Evolutionary conservation across 2,888 invertebrate species (phyloP), one percentile per base, ranked within the genome.

Genomic region (Cerceris ruficornis): DNA sequence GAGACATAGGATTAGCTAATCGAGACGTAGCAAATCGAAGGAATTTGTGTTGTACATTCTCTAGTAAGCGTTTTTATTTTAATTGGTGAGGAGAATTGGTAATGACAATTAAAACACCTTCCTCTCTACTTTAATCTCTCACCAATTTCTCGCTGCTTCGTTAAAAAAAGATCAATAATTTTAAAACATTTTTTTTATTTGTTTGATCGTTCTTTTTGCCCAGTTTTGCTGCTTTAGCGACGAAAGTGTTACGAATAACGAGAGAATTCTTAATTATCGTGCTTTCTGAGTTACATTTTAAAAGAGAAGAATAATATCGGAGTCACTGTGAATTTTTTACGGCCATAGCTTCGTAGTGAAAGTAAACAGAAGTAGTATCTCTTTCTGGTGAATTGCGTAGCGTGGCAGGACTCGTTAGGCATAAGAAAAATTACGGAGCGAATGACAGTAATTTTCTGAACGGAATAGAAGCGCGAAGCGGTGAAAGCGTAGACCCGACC

Each of bases 401-500:
- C 5, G 7, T 55, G 9, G n/a, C 13, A 59, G 42, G 9, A 62
- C 28, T n/a, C 8, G 17, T 5, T 17, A 50, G 28, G 28, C 9
- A 41, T 58, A 8, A 54, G 43, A 54, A 52, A 72, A 67, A 66
- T 72, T 50, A 59, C 17, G 2, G 9, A 14, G 43, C 39, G 41
- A 66, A 60, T 72, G 60, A 72, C 46, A 28, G 72, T 60, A 59
- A 72, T 66, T 67, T 65, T 59, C 43, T 41, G 57, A 13, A 62
- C 43, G 43, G 54, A 39, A 28, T 39, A 52, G 28, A 17, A 49
- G 42, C 54, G 71, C 67, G 64, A 78, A 71, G 68, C 58, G 61
- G 73, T 77, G 78, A 79, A 79, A 79, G 77, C 69, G 58, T 49
- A 50, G 55, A 62, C 8, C 49, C 65, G 65, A 65, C 61, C 65